Evolutionary conservation across 2,797 vertebrate genomes (phyloP), one percentile per base, ranked within the genome.

Genomic region (Coregonus suidteri): DNA sequence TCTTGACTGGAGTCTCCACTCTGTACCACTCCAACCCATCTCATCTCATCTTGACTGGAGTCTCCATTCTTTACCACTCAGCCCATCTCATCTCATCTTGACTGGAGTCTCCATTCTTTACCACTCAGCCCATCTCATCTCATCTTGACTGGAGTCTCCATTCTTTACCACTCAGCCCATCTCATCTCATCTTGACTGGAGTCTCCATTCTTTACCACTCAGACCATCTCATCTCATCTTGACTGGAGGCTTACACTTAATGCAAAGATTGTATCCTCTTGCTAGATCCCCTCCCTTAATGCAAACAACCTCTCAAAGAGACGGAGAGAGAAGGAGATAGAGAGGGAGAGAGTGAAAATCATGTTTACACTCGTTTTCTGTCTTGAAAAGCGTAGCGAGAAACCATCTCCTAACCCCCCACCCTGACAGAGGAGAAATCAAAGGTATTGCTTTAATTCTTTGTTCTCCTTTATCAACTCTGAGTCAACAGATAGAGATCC

Each of bases 231-330:
- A n/a, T 7, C 67, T 6, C 16, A 3, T 16, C 67, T 35, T 4
- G 34, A 37, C 4, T 14, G 37, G 37, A 41, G 37, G 5, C 37
- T 41, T 41, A 41, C 66, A 30, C 64, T 14, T 69, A 69, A 69
- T 53, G 47, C 9, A 16, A 66, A 25, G 25, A 25, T 25, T 47
- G 59, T 64, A 53, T 65, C 41, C 56, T 66, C 68, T 71, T 35
- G 47, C 73, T 18, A 47, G 16, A 69, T 18, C 9, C 7, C n/a
- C n/a, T 52, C 41, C 20, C 25, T 30, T 15, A 51, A 52, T 4
- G 20, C 64, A 75, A 34, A 25, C 56, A 15, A 75, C 31, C 62
- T 1, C 47, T 68, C 54, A 56, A 62, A 34, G 35, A 66, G 73
- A 71, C 64, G 16, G 20, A 56, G 18, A 25, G 65, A 64, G 3